These are phyloP conservation scores for Epizoanthus illoricatus DNA, from an alignment of 92 coral and sea anemone genomes.

Conservation along the genomic window DNA sequence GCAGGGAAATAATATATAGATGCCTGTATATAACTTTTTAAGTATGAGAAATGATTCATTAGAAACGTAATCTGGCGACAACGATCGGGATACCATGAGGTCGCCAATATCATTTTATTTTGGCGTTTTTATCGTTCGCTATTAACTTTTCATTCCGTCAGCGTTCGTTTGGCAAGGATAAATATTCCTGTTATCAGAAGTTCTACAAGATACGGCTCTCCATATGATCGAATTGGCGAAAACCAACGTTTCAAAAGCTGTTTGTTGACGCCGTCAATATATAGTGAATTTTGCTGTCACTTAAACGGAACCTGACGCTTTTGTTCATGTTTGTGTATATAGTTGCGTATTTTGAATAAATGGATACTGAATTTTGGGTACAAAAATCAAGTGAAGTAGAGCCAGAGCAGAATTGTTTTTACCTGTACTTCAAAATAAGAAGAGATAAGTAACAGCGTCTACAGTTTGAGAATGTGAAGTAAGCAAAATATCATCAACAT, in stretches of 20 bases:
- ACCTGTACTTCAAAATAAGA: neutral
- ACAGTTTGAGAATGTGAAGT: neutral
- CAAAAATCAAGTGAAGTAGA: neutral
- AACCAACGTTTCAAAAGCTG: neutral
- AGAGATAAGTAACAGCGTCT: neutral
- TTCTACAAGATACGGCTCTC: too few species aligned
- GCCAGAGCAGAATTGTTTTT: neutral
- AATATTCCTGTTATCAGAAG: neutral
- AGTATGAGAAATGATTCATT: too few species aligned
- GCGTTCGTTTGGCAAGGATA: neutral
- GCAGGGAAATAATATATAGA: too few species aligned
- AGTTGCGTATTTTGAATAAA: too few species aligned
- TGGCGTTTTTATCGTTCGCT: too few species aligned
- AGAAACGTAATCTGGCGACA: too few species aligned
- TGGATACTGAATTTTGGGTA: neutral
- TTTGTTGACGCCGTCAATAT: constrained; percentile 6
- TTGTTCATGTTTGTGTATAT: too few species aligned
- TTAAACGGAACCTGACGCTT: neutral
- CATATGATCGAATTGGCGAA: neutral
- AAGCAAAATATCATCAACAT: too few species aligned
- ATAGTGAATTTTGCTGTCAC: constrained; percentile 15
- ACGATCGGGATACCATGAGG: neutral
- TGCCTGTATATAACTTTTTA: too few species aligned
- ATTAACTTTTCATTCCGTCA: neutral
- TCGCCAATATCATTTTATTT: neutral